A percentile compares a stretch with the other conserved stretches of the same genome.
Evolutionary conservation across 2,113 vertebrate species (phyloP).

Genomic region (Colius striatus): DNA sequence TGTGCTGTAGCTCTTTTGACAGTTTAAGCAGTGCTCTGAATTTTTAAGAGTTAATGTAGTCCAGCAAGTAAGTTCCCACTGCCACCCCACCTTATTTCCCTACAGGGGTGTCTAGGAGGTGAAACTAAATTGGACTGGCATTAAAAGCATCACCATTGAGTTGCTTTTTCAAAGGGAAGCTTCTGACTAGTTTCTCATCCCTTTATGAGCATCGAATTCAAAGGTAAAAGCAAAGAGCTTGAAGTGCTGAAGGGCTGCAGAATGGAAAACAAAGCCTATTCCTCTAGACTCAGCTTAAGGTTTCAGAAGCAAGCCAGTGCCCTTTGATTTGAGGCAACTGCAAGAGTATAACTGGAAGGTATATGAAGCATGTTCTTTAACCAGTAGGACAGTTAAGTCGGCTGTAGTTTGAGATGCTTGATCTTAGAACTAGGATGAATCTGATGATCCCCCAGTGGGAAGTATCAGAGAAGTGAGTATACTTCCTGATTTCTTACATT

Average conservation of each 20-base stretch:
- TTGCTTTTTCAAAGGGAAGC: background rate
- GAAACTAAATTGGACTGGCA: background rate
- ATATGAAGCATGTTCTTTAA: background rate
- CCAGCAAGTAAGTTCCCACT: background rate
- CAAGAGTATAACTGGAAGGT: too few relatives aligned
- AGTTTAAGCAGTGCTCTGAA: background rate
- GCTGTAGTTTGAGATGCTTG: background rate
- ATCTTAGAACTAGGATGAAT: background rate
- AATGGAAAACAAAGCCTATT: background rate
- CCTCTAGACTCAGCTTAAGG: background rate
- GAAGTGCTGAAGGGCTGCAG: background rate
- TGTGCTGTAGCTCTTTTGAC: accelerated
- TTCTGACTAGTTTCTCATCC: background rate
- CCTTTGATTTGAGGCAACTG: background rate
- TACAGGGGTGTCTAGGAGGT: background rate
- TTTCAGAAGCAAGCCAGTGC: background rate
- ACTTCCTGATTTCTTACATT: slow-evolving; percentile 48
- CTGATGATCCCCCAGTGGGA: background rate
- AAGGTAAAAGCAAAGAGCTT: background rate
- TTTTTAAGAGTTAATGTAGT: background rate
- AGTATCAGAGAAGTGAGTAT: background rate
- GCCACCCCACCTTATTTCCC: background rate
- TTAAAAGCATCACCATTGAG: background rate
- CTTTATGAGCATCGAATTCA: background rate
- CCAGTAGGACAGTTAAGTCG: background rate